A percentile compares a stretch with the other conserved stretches of the same genome.
These are phyloP conservation scores for Chironomus tepperi DNA, from an alignment of 1,140 invertebrate genomes.

Conservation along the genomic window DNA sequence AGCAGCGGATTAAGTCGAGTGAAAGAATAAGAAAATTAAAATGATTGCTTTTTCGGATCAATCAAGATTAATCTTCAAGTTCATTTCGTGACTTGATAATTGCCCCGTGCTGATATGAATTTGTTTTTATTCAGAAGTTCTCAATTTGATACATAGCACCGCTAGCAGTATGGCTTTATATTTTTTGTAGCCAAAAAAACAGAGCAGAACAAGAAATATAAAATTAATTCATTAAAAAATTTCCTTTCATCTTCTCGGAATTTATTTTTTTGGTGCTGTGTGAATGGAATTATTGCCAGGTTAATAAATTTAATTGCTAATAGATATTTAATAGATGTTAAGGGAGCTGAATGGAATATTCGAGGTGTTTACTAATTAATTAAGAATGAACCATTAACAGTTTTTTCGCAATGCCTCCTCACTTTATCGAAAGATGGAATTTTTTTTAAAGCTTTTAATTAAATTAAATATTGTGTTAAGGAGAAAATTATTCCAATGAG, in stretches of 20 bases:
- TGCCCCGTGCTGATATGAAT: not conserved
- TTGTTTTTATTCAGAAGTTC: too few relatives aligned
- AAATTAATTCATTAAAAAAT: too few relatives aligned
- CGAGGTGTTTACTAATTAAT: conserved; percentile 6
- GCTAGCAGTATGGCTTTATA: too few relatives aligned
- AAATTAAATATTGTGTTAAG: not conserved
- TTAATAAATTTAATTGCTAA: conserved; percentile 15
- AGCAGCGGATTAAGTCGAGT: not conserved
- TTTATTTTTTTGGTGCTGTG: too few relatives aligned
- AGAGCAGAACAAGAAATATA: too few relatives aligned
- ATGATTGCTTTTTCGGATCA: not conserved
- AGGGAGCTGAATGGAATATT: not conserved
- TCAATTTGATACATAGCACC: too few relatives aligned
- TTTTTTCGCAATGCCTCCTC: not conserved
- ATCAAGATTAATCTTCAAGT: not conserved
- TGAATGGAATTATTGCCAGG: not conserved
- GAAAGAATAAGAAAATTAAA: not conserved
- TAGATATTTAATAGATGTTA: not conserved
- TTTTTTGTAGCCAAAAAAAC: too few relatives aligned
- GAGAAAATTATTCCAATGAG: not conserved
- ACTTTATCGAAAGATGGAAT: not conserved
- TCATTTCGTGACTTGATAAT: not conserved
- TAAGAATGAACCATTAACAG: not conserved
- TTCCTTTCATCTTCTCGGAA: too few relatives aligned
- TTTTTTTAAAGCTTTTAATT: not conserved